A percentile compares a stretch with the other conserved stretches of the same genome.
These are phyloP conservation scores for Anthopleura xanthogrammica DNA, from an alignment of 92 coral and sea anemone genomes.

Conservation along the genomic window DNA sequence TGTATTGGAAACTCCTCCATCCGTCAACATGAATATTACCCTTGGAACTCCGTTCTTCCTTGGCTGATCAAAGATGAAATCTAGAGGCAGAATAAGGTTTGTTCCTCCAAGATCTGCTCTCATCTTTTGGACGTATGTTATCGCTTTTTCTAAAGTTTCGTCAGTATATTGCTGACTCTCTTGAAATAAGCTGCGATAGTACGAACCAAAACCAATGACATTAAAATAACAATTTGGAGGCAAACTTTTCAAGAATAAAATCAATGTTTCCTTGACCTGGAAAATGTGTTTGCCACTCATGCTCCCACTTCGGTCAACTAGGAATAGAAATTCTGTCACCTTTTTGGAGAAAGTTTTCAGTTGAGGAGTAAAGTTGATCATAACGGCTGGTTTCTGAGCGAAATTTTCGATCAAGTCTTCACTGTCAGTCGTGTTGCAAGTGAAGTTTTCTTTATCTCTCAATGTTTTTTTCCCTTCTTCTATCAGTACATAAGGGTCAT, in stretches of 20 bases:
- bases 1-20: slow-evolving; percentile 87
- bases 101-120: slow-evolving; percentile 94
- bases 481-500: slow-evolving; percentile 82
- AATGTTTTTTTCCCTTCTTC: slow-evolving; percentile 74
- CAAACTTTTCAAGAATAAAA: slow-evolving; percentile 82
- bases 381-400: slow-evolving; percentile 71
- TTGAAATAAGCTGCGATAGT: slow-evolving; percentile 83
- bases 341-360: slow-evolving; percentile 34
- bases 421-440: background rate
- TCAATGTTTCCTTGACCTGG: slow-evolving; percentile 81
- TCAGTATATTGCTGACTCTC: slow-evolving; percentile 72
- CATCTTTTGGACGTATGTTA: slow-evolving; percentile 79
- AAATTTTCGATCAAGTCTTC: slow-evolving; percentile 61
- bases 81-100: slow-evolving; percentile 78
- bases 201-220: slow-evolving; percentile 88
- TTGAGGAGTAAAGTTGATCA: slow-evolving; percentile 80
- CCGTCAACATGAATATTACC: slow-evolving; percentile 79
- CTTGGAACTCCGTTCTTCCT: slow-evolving; percentile 66
- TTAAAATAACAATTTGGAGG: slow-evolving; percentile 80
- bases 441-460: slow-evolving; percentile 14
- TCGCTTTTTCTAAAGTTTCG: slow-evolving; percentile 66
- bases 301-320: slow-evolving; percentile 97
- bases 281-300: slow-evolving; percentile 97
- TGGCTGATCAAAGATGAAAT: slow-evolving; percentile 88
- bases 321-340: slow-evolving; percentile 75